These are phyloP conservation scores for Piliocolobus tephrosceles DNA, from an alignment of 2,113 vertebrate genomes.

Conservation along the genomic window DNA sequence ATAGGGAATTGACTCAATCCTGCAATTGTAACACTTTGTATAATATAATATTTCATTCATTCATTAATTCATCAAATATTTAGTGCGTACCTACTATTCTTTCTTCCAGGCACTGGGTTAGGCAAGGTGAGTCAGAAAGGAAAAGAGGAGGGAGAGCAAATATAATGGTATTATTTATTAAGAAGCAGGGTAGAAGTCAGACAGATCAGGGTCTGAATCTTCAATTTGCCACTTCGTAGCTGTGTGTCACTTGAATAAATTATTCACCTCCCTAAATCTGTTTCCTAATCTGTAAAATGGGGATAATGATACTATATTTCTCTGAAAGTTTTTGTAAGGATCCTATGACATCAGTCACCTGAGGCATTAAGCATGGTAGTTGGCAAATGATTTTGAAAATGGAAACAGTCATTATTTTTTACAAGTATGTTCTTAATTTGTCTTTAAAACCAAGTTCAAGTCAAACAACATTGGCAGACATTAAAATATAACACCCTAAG, in stretches of 20 bases:
- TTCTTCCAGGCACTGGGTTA: not conserved
- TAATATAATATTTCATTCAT: not conserved
- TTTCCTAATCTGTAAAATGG: not conserved
- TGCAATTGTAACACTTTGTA: not conserved
- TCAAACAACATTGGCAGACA: not conserved
- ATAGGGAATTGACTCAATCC: not conserved
- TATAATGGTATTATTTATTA: not conserved
- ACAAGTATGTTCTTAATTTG: not conserved
- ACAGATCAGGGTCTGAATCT: not conserved
- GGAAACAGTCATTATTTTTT: not conserved
- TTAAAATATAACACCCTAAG: not conserved
- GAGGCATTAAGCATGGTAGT: not conserved
- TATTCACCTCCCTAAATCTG: not conserved
- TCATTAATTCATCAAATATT: not conserved
- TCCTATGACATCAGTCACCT: not conserved
- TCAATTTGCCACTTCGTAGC: not conserved
- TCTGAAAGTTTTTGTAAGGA: not conserved
- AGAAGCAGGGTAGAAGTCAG: not conserved
- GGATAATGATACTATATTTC: not conserved
- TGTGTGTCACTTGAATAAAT: not conserved
- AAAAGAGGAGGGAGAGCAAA: not conserved
- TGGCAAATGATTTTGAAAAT: not conserved
- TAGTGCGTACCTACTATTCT: not conserved
- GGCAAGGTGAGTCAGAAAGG: not conserved
- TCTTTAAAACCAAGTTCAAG: not conserved